Evolutionary conservation across 2,888 invertebrate genomes (phyloP).

Genomic region (Tanytarsus gracilentus): DNA sequence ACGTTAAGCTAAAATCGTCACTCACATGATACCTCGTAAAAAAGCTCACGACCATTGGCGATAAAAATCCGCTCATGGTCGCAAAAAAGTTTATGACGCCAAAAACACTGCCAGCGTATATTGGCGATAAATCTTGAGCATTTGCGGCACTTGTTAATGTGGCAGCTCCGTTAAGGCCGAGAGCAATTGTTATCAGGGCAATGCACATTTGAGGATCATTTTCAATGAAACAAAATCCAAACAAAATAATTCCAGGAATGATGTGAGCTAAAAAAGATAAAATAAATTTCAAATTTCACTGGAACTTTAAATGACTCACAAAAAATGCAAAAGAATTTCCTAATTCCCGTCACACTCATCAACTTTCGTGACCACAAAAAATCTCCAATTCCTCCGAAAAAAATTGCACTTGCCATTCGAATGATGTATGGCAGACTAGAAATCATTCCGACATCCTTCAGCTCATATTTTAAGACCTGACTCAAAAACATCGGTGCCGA

Average conservation of each 20-base stretch:
- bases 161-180: slow-evolving; percentile 50
- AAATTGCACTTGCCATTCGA: slow-evolving; percentile 52
- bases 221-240: slow-evolving; percentile 14
- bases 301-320: slow-evolving; percentile 42
- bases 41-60: slow-evolving; percentile 39
- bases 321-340: slow-evolving; percentile 52
- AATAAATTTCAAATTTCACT: too few species aligned
- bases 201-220: slow-evolving; percentile 46
- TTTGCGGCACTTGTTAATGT: slow-evolving; percentile 47
- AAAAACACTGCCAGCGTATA: slow-evolving; percentile 54
- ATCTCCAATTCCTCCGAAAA: slow-evolving; percentile 56
- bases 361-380: slow-evolving; percentile 43
- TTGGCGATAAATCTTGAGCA: slow-evolving; percentile 55
- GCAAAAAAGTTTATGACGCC: slow-evolving; percentile 58
- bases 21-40: slow-evolving; percentile 6
- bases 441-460: slow-evolving; percentile 53
- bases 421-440: slow-evolving; percentile 56
- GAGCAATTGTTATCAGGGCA: slow-evolving; percentile 49
- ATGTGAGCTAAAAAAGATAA: slow-evolving; percentile 46
- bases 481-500: slow-evolving; percentile 58
- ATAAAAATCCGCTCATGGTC: slow-evolving; percentile 52
- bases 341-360: slow-evolving; percentile 44
- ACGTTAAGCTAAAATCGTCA: neutral
- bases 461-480: slow-evolving; percentile 46
- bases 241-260: slow-evolving; percentile 46